phyloP scores from a whole-genome alignment of 2,888 invertebrate species.

The Phyto melanocephala region DNA sequence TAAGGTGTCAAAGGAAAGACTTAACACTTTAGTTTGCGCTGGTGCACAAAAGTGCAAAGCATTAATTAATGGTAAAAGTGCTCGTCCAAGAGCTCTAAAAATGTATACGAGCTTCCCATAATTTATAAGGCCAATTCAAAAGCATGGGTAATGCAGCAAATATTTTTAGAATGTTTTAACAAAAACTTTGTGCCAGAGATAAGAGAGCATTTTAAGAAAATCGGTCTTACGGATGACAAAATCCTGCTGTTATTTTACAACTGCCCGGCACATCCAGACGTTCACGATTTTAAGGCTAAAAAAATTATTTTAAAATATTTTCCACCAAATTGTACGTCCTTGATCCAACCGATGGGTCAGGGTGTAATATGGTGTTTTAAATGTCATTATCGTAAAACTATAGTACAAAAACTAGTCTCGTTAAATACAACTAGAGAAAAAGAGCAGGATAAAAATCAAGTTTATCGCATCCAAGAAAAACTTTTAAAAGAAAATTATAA shows the following conservation, averaged over 20 bases:
- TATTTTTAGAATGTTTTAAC: slow-evolving; percentile 43
- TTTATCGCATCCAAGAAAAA: no score
- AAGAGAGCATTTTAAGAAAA: not conserved
- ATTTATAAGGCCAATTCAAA: slow-evolving; percentile 42
- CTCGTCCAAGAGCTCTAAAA: slow-evolving; percentile 18
- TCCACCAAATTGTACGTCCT: slow-evolving; percentile 24
- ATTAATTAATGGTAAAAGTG: no score
- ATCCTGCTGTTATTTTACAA: slow-evolving; percentile 17
- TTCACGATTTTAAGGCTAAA: slow-evolving; percentile 18
- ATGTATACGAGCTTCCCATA: slow-evolving; percentile 43
- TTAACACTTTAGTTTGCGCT: slow-evolving; percentile 14
- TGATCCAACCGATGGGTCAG: slow-evolving; percentile 9
- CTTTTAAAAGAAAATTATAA: no score
- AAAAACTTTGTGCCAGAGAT: slow-evolving; percentile 31
- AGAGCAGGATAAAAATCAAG: no score
- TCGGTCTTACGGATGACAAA: no score
- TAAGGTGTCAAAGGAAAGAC: no score
- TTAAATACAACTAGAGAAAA: not conserved
- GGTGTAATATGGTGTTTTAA: slow-evolving; percentile 35
- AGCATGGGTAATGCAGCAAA: slow-evolving; percentile 31
- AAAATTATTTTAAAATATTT: slow-evolving; percentile 36
- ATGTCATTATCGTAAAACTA: slow-evolving; percentile 18
- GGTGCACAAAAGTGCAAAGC: no score
- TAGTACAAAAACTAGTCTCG: slow-evolving; percentile 11
- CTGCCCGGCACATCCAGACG: slow-evolving; percentile 36